These are phyloP conservation scores for Pseudorhiza aurosa DNA, from an alignment of 30 jellyfish, hydroid and myxozoan genomes.

Conservation along the genomic window DNA sequence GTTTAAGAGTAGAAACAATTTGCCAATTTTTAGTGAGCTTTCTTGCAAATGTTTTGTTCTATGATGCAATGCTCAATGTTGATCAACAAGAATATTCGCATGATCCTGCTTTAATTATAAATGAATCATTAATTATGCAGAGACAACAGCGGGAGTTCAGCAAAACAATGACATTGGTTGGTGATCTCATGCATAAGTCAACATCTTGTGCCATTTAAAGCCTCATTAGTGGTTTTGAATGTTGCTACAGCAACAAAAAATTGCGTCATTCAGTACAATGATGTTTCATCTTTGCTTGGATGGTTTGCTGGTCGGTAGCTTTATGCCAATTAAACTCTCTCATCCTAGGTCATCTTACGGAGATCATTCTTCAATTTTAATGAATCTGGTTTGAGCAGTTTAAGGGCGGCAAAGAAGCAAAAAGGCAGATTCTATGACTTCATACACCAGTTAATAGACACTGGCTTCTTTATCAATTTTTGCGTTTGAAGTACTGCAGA, in stretches of 20 bases:
- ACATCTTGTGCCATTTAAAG: background rate
- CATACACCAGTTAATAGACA: no score
- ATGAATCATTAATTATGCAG: constrained; percentile 8
- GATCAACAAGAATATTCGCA: background rate
- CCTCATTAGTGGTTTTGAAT: background rate
- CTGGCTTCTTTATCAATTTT: no score
- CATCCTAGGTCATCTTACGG: background rate
- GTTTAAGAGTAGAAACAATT: no score
- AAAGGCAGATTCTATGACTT: no score
- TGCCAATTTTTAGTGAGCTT: no score
- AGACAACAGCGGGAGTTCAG: constrained; percentile 15
- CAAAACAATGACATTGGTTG: background rate
- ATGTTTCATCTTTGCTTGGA: background rate
- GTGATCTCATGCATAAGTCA: background rate
- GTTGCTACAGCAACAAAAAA: constrained; percentile 6
- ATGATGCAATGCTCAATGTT: background rate
- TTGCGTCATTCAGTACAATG: background rate
- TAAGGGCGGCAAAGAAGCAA: no score
- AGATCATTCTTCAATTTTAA: background rate
- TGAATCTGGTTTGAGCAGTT: no score
- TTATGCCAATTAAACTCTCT: background rate
- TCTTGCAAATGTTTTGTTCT: no score
- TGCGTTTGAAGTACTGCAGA: no score
- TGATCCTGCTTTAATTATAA: no score
- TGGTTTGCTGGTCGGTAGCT: background rate